Conservation (phyloP, 2,888 invertebrate genomes). For the Steinernema carpocapsae region DNA sequence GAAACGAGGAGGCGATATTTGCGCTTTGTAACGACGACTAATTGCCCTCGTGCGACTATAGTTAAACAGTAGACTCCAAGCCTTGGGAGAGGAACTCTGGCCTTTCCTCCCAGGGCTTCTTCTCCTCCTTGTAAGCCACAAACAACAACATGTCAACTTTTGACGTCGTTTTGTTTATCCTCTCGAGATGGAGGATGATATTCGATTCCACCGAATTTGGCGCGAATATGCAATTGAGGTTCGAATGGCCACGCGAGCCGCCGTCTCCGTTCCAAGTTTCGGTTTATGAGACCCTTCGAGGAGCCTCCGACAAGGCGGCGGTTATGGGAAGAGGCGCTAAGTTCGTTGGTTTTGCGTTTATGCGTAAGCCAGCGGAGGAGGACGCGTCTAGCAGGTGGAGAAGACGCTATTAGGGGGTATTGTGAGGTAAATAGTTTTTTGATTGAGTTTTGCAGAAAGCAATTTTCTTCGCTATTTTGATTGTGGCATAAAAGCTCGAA, state of each 20-base stretch:
- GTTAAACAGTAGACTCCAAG: background rate
- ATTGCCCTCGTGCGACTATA: conserved; percentile 32
- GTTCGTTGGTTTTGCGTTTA: conserved; percentile 1
- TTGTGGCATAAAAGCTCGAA: too few species aligned
- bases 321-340: background rate
- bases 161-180: conserved; percentile 35
- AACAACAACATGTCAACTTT: conserved; percentile 33
- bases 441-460: background rate
- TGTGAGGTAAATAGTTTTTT: background rate
- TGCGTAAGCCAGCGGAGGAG: background rate
- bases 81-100: background rate
- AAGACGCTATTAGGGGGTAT: conserved; percentile 29
- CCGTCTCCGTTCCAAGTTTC: background rate
- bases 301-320: background rate
- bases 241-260: background rate
- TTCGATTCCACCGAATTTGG: conserved; percentile 17
- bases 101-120: background rate
- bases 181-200: background rate
- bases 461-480: too few species aligned
- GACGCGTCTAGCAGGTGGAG: background rate
- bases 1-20: background rate
- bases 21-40: conserved; percentile 16
- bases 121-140: background rate
- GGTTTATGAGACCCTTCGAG: background rate
- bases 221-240: conserved; percentile 15